A percentile compares a stretch with the other conserved stretches of the same genome.
These are phyloP conservation scores for Archips xylosteana DNA, from an alignment of 2,888 invertebrate genomes.

Conservation along the genomic window DNA sequence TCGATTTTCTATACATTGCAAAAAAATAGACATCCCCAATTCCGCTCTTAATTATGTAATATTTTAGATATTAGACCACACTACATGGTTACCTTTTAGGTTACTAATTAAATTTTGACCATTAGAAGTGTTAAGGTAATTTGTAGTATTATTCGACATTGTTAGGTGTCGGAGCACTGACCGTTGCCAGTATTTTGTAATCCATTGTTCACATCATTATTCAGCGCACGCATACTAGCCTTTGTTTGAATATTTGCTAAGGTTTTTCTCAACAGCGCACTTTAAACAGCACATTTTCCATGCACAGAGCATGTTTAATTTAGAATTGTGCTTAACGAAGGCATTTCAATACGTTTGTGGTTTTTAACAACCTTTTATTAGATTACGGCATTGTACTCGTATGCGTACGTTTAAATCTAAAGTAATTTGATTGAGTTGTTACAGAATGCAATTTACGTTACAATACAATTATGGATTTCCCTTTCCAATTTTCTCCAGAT, in stretches of 20 bases:
- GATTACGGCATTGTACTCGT: background rate
- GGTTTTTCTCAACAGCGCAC: slow-evolving; percentile 37
- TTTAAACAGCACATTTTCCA: slow-evolving; percentile 25
- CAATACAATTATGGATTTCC: slow-evolving; percentile 12
- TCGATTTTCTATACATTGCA: too few relatives aligned
- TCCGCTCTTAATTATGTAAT: too few relatives aligned
- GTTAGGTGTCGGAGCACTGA: slow-evolving; percentile 60
- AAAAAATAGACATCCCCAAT: too few relatives aligned
- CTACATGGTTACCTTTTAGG: background rate
- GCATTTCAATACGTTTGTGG: slow-evolving; percentile 6
- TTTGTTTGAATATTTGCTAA: slow-evolving; percentile 43
- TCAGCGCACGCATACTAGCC: slow-evolving; percentile 50
- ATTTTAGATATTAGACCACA: background rate
- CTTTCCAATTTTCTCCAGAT: slow-evolving; percentile 36
- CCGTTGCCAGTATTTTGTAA: slow-evolving; percentile 65
- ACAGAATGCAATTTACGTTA: background rate
- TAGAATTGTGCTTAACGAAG: slow-evolving; percentile 7
- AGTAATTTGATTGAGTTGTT: background rate
- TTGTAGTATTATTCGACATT: slow-evolving; percentile 22
- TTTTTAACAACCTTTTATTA: slow-evolving; percentile 10
- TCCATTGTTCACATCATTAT: slow-evolving; percentile 63
- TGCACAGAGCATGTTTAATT: slow-evolving; percentile 13
- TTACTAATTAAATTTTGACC: background rate
- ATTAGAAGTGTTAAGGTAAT: background rate
- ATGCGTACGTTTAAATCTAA: background rate